Conservation (phyloP, 1,140 invertebrate genomes). For the Leptinotarsa defecta region DNA sequence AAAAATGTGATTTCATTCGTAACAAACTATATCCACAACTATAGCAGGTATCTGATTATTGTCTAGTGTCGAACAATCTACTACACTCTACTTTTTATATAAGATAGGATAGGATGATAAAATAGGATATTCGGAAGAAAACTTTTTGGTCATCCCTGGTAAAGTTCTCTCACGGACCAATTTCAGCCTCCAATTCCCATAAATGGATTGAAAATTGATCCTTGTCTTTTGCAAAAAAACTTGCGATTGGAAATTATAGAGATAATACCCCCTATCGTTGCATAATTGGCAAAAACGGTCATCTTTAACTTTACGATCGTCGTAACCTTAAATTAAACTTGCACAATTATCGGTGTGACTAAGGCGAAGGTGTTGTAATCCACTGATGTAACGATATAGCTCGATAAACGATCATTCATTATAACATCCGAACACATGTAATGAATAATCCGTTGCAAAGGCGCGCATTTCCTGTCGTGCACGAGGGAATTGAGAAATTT, state of each 20-base stretch:
- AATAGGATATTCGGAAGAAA: too few relatives aligned
- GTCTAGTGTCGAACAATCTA: too few relatives aligned
- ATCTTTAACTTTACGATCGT: neutral
- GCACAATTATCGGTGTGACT: constrained; percentile 5
- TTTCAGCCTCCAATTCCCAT: too few relatives aligned
- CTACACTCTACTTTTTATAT: too few relatives aligned
- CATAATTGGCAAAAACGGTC: neutral
- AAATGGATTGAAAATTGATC: neutral
- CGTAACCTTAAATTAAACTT: neutral
- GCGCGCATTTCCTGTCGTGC: neutral
- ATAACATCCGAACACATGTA: constrained; percentile 5
- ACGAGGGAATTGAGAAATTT: neutral
- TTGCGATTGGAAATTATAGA: neutral
- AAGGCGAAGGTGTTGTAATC: constrained; percentile 5
- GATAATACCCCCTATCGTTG: neutral
- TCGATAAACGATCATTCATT: constrained; percentile 6
- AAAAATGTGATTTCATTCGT: too few relatives aligned
- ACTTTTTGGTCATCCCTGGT: too few relatives aligned
- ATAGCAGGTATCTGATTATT: too few relatives aligned
- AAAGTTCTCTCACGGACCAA: too few relatives aligned
- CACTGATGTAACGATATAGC: constrained; percentile 5
- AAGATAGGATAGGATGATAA: too few relatives aligned
- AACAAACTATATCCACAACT: too few relatives aligned
- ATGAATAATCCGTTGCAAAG: neutral
- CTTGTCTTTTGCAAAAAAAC: neutral